Evolutionary conservation across 35 echinoderm and acorn worm species (phyloP).

Genomic region (Eucidaris tribuloides): DNA sequence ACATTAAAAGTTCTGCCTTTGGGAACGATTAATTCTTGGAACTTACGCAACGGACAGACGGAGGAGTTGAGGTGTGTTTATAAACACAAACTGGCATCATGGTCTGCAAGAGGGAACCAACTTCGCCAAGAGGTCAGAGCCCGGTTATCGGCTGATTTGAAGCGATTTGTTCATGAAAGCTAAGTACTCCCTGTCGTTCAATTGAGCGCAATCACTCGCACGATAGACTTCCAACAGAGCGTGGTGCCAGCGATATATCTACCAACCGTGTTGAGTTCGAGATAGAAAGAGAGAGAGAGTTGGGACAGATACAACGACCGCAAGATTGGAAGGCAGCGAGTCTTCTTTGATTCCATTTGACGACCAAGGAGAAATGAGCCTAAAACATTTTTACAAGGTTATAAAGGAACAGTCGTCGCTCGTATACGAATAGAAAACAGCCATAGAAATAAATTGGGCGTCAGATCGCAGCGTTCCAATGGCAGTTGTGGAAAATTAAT

Average conservation of each 20-base stretch:
- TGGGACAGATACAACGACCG: background rate
- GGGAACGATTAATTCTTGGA: too few relatives aligned
- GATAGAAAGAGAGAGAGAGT: slow-evolving; percentile 1
- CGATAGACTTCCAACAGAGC: slow-evolving; percentile 3
- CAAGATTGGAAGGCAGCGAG: background rate
- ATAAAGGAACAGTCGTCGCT: background rate
- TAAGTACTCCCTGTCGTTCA: slow-evolving; percentile 21
- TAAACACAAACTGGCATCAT: too few relatives aligned
- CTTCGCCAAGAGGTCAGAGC: too few relatives aligned
- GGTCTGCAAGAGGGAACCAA: too few relatives aligned
- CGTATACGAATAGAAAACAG: too few relatives aligned
- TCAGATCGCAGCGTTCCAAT: too few relatives aligned
- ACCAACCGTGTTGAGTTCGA: slow-evolving; percentile 19
- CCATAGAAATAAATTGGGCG: too few relatives aligned
- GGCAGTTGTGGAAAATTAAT: background rate
- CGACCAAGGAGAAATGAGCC: background rate
- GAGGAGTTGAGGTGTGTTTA: too few relatives aligned
- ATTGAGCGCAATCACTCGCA: slow-evolving; percentile 1
- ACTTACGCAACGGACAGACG: too few relatives aligned
- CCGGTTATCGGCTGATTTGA: too few relatives aligned
- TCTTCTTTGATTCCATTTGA: background rate
- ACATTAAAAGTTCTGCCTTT: too few relatives aligned
- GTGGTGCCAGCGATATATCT: slow-evolving; percentile 1
- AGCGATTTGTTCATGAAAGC: too few relatives aligned
- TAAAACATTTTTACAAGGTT: background rate